A percentile compares a stretch with the other conserved stretches of the same genome.
These are phyloP conservation scores for Aegithalos caudatus DNA, from an alignment of 2,113 vertebrate genomes.

Conservation along the genomic window DNA sequence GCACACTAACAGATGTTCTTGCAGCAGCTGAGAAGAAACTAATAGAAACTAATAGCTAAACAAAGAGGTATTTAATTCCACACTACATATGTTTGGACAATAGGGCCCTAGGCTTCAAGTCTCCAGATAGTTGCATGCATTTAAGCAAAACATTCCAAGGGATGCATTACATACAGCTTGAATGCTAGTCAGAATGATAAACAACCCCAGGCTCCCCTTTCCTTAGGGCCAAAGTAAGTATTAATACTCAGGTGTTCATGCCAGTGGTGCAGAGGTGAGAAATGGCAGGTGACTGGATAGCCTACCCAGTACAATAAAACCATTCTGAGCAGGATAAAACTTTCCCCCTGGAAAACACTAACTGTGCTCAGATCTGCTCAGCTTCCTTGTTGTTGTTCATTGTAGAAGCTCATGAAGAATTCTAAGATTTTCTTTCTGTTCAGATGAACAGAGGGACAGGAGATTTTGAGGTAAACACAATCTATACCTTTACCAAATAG, in stretches of 20 bases:
- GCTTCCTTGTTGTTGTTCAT: neutral
- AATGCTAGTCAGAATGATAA: neutral
- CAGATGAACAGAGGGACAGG: too few species aligned
- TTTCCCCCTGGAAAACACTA: neutral
- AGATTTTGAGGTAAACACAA: neutral
- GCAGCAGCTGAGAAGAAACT: slow-evolving; percentile 40
- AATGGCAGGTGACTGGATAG: neutral
- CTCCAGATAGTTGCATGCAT: neutral
- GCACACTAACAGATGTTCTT: slow-evolving; percentile 32
- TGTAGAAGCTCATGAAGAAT: neutral
- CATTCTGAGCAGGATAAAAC: neutral
- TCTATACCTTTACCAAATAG: neutral
- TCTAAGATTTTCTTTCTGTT: neutral
- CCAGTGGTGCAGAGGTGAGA: neutral
- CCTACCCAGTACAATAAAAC: neutral
- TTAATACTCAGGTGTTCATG: neutral
- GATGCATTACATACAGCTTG: slow-evolving; percentile 8
- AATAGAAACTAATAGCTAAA: slow-evolving; percentile 30
- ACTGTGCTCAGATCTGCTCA: neutral
- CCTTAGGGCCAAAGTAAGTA: neutral
- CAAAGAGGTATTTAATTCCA: slow-evolving; percentile 41
- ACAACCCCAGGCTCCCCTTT: neutral
- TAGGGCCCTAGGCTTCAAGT: neutral
- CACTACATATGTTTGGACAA: neutral
- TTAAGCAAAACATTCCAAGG: slow-evolving; percentile 34